Percentiles rank a stretch among this genome's conserved stretches.
Evolutionary conservation across 2,888 invertebrate genomes (phyloP).

Genomic region (Andrena haemorrhoa): DNA sequence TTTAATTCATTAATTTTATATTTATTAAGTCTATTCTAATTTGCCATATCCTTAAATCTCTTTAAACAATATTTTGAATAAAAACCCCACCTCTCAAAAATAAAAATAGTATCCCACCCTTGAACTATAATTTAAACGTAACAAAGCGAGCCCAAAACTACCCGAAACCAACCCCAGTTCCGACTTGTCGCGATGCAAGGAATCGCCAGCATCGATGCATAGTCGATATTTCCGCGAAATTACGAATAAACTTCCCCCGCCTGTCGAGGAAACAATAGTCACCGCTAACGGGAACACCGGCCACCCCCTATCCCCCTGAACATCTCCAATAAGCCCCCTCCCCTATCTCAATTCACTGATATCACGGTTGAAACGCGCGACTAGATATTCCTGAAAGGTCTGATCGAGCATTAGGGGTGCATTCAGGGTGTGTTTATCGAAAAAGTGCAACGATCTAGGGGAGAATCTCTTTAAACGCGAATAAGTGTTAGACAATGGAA

Average conservation of each 20-base stretch:
- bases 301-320: constrained; percentile 14
- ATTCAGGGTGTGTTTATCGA: neutral
- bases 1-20: neutral
- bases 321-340: constrained; percentile 37
- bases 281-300: neutral
- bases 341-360: constrained; percentile 7
- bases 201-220: neutral
- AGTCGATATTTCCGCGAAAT: constrained; percentile 30
- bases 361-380: neutral
- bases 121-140: too few species aligned
- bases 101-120: too few species aligned
- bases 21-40: too few species aligned
- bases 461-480: neutral
- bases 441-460: constrained; percentile 12
- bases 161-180: too few species aligned
- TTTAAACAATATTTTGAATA: too few species aligned
- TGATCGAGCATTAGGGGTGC: neutral
- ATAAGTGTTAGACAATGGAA: neutral
- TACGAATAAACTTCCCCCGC: constrained; percentile 5
- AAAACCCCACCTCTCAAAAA: too few species aligned
- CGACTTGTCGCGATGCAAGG: neutral
- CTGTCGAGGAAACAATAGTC: constrained; percentile 33
- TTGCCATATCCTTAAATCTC: too few species aligned
- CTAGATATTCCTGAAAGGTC: constrained; percentile 2
- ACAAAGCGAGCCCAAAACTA: too few species aligned